Conservation (phyloP, 2,888 invertebrate species). For the Andrena hattorfiana region DNA sequence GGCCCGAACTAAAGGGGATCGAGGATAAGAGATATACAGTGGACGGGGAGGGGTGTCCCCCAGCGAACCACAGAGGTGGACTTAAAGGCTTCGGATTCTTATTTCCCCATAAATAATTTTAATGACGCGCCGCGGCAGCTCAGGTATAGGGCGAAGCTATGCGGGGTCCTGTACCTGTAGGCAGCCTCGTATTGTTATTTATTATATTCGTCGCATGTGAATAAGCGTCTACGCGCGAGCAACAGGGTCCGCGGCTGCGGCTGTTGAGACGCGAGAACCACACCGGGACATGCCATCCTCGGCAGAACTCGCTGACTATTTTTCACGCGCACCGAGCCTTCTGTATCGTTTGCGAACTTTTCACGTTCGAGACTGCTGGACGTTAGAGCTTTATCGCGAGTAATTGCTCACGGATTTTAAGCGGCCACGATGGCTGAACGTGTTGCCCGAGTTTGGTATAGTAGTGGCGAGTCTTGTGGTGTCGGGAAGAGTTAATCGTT, state of each 20-base stretch:
- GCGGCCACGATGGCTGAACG: neutral
- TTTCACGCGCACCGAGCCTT: neutral
- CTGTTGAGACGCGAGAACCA: conserved; percentile 37
- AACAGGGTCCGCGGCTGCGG: neutral
- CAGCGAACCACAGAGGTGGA: conserved; percentile 66
- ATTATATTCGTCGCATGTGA: conserved; percentile 72
- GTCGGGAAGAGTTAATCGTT: no score
- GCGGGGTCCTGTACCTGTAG: conserved; percentile 75
- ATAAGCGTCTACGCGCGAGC: conserved; percentile 36
- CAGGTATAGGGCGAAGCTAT: conserved; percentile 75
- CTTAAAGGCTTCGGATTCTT: conserved; percentile 79
- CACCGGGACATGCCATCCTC: neutral
- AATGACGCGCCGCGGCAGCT: conserved; percentile 81
- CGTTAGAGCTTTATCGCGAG: neutral
- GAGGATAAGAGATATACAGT: conserved; percentile 57
- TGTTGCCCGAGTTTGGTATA: neutral
- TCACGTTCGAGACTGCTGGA: neutral
- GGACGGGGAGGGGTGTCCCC: conserved; percentile 53
- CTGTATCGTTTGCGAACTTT: conserved; percentile 4
- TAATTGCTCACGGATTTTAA: neutral
- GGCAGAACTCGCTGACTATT: neutral
- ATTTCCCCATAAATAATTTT: conserved; percentile 83
- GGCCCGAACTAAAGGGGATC: conserved; percentile 61
- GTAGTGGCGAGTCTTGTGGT: neutral
- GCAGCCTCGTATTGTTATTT: conserved; percentile 80